These are phyloP conservation scores for Oncorhynchus mykiss DNA, from an alignment of 2,113 vertebrate species.

Conservation along the genomic window DNA sequence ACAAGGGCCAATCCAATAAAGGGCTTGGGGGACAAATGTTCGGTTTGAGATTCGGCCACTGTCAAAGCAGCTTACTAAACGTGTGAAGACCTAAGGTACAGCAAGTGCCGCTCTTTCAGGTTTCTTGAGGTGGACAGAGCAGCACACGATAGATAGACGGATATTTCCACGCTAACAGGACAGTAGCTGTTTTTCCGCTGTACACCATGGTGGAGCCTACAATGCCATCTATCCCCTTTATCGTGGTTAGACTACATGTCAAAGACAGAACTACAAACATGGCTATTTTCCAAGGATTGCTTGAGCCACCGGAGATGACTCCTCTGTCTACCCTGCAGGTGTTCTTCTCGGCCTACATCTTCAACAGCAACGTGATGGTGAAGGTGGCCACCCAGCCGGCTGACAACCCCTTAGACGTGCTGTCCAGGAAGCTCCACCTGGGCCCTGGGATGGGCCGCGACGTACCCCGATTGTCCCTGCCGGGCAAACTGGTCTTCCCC, in stretches of 20 bases:
- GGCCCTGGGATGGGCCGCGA: conserved; percentile 93
- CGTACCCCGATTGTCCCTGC: conserved; percentile 93
- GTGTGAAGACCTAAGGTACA: too few species aligned
- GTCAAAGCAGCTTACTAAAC: too few species aligned
- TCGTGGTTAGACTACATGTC: too few species aligned
- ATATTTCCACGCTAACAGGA: background rate
- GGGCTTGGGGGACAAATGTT: too few species aligned
- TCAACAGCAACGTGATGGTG: conserved; percentile 99
- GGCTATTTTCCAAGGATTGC: background rate
- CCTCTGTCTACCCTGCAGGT: conserved; percentile 73
- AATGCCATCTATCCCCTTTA: too few species aligned
- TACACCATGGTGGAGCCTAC: too few species aligned
- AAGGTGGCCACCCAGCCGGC: conserved; percentile 98
- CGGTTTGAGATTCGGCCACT: too few species aligned
- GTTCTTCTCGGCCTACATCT: conserved; percentile 99
- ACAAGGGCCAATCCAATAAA: too few species aligned
- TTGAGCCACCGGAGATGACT: too few species aligned
- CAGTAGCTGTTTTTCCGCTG: background rate
- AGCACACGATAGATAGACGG: background rate
- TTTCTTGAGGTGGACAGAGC: background rate
- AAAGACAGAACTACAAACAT: too few species aligned
- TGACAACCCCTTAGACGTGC: conserved; percentile 95
- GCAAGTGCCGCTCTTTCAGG: background rate
- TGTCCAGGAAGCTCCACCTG: conserved; percentile 96
- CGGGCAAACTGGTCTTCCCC: conserved; percentile 97